phyloP scores from a whole-genome alignment of 2,797 vertebrate species.

The Anabas testudineus region DNA sequence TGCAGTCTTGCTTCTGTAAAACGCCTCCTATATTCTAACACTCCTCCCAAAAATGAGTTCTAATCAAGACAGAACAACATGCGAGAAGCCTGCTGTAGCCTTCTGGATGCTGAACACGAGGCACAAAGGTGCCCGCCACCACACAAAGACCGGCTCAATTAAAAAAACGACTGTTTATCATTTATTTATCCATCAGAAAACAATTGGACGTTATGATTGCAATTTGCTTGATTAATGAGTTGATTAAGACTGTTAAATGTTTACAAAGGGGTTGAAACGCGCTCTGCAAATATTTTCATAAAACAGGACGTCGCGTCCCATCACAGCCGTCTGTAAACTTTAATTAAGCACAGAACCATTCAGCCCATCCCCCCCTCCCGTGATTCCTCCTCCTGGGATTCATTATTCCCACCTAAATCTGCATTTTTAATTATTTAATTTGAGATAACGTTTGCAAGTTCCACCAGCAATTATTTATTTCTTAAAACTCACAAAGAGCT shows the following conservation, averaged over 20 bases:
- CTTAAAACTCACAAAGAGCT: conserved; percentile 72
- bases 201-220: conserved; percentile 84
- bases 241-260: conserved; percentile 85
- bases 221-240: conserved; percentile 87
- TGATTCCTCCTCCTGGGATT: conserved; percentile 78
- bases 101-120: conserved; percentile 47
- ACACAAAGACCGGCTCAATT: conserved; percentile 64
- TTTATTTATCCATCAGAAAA: conserved; percentile 83
- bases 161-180: conserved; percentile 74
- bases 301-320: conserved; percentile 78
- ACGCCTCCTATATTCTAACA: background rate
- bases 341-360: conserved; percentile 83
- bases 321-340: conserved; percentile 82
- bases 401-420: conserved; percentile 86
- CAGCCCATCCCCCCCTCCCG: conserved; percentile 51
- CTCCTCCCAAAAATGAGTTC: conserved; percentile 8
- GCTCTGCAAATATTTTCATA: conserved; percentile 81
- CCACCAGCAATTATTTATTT: conserved; percentile 76
- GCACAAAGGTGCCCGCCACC: conserved; percentile 53
- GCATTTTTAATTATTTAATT: conserved; percentile 88
- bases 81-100: conserved; percentile 34
- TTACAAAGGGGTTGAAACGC: conserved; percentile 80
- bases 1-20: background rate
- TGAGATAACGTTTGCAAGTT: conserved; percentile 78
- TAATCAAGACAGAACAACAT: conserved; percentile 45